These are phyloP conservation scores for Drosophila serrata DNA, from an alignment of 1,140 invertebrate genomes.

Conservation along the genomic window DNA sequence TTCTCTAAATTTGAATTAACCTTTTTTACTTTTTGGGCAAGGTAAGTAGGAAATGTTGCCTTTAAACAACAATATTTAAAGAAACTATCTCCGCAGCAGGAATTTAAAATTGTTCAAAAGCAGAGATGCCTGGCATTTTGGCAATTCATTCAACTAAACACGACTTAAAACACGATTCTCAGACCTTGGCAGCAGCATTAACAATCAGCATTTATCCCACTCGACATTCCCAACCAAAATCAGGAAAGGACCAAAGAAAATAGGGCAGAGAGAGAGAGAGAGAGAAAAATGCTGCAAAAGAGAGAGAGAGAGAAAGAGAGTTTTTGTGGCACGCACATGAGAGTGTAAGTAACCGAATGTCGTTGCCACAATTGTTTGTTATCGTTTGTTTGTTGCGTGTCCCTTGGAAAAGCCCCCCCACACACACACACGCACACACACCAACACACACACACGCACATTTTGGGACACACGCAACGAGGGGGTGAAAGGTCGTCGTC, in stretches of 20 bases:
- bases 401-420: slow-evolving; percentile 14
- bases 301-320: background rate
- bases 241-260: slow-evolving; percentile 1
- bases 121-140: slow-evolving; percentile 4
- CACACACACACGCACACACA: slow-evolving; percentile 27
- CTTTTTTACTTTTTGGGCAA: no score
- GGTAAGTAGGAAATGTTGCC: no score
- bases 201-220: slow-evolving; percentile 30
- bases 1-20: background rate
- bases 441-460: slow-evolving; percentile 18
- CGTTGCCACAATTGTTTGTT: slow-evolving; percentile 61
- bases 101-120: background rate
- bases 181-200: slow-evolving; percentile 14
- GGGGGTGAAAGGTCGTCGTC: slow-evolving; percentile 5
- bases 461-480: slow-evolving; percentile 45
- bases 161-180: slow-evolving; percentile 27
- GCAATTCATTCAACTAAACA: slow-evolving; percentile 8
- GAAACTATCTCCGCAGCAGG: no score
- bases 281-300: background rate
- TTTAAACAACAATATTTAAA: background rate
- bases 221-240: slow-evolving; percentile 27
- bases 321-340: slow-evolving; percentile 1
- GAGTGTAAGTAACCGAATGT: slow-evolving; percentile 38
- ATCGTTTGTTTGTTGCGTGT: slow-evolving; percentile 62
- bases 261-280: slow-evolving; percentile 4